Evolutionary conservation across 2,113 vertebrate genomes (phyloP).

Genomic region (Canis aureus): DNA sequence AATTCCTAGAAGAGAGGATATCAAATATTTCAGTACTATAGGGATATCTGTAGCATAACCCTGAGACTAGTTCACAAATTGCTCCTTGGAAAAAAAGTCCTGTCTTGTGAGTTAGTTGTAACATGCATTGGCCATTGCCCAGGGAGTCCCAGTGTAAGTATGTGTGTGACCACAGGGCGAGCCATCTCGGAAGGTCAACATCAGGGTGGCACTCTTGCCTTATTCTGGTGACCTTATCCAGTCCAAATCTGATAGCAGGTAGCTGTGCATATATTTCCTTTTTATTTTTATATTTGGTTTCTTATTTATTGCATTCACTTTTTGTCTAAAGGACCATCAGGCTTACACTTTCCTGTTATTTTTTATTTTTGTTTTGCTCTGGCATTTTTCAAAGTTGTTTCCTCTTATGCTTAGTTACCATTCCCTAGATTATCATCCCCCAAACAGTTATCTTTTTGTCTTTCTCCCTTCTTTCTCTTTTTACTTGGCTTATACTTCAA

Average conservation of each 20-base stretch:
- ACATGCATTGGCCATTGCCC: not conserved
- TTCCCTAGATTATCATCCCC: not conserved
- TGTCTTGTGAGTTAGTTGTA: not conserved
- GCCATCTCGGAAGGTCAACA: not conserved
- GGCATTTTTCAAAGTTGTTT: conserved; percentile 33
- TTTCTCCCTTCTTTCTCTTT: not conserved
- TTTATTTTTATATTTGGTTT: not conserved
- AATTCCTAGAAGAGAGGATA: not conserved
- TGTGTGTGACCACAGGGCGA: not conserved
- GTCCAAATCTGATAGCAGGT: not conserved
- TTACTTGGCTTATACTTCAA: not conserved
- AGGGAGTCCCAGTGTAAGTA: not conserved
- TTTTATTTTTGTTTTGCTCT: not conserved
- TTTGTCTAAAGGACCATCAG: not conserved
- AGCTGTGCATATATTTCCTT: not conserved
- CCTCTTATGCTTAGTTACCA: not conserved
- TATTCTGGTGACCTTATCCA: not conserved
- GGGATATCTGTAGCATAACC: not conserved
- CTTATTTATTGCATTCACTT: not conserved
- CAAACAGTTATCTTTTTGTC: not conserved
- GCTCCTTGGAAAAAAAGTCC: not conserved
- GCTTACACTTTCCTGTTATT: not conserved
- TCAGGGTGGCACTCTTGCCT: no score
- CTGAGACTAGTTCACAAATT: not conserved
- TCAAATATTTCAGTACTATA: not conserved